Evolutionary conservation across 2,888 invertebrate genomes (phyloP).

Genomic region (Augochlorella aurata): DNA sequence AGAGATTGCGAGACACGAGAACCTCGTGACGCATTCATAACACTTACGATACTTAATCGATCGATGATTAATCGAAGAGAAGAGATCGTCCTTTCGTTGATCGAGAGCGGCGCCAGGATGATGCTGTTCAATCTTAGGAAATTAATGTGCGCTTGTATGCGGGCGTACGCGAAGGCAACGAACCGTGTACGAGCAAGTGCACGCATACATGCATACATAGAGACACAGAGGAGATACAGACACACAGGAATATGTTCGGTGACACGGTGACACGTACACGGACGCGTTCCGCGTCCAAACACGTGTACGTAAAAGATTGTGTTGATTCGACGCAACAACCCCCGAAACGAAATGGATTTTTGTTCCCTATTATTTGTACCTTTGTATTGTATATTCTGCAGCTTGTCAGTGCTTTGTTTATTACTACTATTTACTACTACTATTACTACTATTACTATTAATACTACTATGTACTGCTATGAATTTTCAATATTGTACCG

Average conservation of each 20-base stretch:
- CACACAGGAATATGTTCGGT: constrained; percentile 9
- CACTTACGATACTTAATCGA: constrained; percentile 63
- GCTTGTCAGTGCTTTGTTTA: constrained; percentile 71
- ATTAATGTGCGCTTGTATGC: constrained; percentile 47
- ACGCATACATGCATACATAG: constrained; percentile 20
- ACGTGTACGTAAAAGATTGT: constrained; percentile 27
- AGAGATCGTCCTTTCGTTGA: constrained; percentile 66
- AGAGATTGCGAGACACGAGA: constrained; percentile 11
- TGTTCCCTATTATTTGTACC: constrained; percentile 70
- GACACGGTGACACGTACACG: constrained; percentile 14
- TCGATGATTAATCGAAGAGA: constrained; percentile 30
- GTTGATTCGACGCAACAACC: constrained; percentile 55
- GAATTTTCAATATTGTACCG: constrained; percentile 31
- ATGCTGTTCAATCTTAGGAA: constrained; percentile 44
- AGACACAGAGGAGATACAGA: constrained; percentile 29
- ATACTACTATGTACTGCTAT: constrained; percentile 36
- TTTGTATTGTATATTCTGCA: constrained; percentile 70
- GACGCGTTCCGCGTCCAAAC: not conserved
- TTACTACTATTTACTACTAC: constrained; percentile 49
- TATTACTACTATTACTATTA: constrained; percentile 42
- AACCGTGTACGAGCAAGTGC: constrained; percentile 26
- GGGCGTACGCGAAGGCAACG: constrained; percentile 40
- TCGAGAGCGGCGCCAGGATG: constrained; percentile 61
- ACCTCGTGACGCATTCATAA: constrained; percentile 54
- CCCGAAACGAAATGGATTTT: constrained; percentile 53